phyloP scores from a whole-genome alignment of 1,140 invertebrate genomes.

The Polypedilum pembai region DNA sequence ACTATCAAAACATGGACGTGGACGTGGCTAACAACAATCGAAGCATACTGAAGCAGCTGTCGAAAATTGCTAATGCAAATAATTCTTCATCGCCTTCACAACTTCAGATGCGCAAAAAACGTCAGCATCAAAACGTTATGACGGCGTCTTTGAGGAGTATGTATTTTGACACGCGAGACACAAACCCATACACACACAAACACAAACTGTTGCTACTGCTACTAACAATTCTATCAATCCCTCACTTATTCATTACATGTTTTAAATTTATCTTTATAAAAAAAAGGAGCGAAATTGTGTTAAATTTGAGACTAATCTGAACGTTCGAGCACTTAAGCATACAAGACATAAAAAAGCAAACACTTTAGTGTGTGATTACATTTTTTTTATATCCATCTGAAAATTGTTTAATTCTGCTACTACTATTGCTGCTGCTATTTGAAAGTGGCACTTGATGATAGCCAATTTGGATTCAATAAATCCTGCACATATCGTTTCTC shows the following conservation, averaged over 20 bases:
- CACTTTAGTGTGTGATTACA: background rate
- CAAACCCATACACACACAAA: too few relatives aligned
- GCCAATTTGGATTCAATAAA: constrained; percentile 1
- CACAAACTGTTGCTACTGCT: too few relatives aligned
- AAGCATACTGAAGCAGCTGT: constrained; percentile 16
- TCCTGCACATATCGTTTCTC: background rate
- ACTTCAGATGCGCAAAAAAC: background rate
- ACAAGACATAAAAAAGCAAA: background rate
- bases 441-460: background rate
- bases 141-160: constrained; percentile 22
- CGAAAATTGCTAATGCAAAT: constrained; percentile 3
- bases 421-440: background rate
- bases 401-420: background rate
- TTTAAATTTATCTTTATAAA: background rate
- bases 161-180: background rate
- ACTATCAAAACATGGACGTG: background rate
- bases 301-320: background rate
- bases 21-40: background rate
- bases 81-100: background rate
- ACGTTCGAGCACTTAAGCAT: background rate
- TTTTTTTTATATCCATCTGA: background rate
- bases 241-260: background rate
- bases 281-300: background rate
- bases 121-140: constrained; percentile 12
- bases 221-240: background rate